These are phyloP conservation scores for Baccha elongata DNA, from an alignment of 2,888 invertebrate species.

Conservation along the genomic window DNA sequence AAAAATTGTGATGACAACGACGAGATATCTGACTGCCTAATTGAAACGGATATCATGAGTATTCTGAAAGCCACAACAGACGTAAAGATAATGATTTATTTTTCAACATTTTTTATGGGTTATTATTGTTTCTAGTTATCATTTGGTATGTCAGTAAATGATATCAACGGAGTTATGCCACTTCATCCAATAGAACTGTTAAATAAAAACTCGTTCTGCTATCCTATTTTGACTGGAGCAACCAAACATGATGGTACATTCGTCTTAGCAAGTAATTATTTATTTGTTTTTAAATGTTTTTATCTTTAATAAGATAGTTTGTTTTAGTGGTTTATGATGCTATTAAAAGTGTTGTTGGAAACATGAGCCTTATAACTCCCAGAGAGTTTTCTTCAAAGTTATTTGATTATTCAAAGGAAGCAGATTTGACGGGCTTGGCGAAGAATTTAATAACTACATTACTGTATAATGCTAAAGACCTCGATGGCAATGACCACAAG, in stretches of 20 bases:
- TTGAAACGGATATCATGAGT: slow-evolving; percentile 75
- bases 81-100: slow-evolving; percentile 65
- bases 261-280: slow-evolving; percentile 80
- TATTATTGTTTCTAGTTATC: slow-evolving; percentile 67
- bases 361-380: slow-evolving; percentile 72
- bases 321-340: slow-evolving; percentile 74
- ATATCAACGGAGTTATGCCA: slow-evolving; percentile 77
- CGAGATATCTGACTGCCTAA: slow-evolving; percentile 78
- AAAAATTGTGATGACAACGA: slow-evolving; percentile 68
- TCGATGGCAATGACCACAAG: slow-evolving; percentile 81
- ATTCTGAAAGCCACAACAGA: slow-evolving; percentile 74
- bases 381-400: slow-evolving; percentile 51
- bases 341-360: slow-evolving; percentile 53
- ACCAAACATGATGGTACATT: slow-evolving; percentile 83
- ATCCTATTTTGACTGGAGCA: slow-evolving; percentile 82
- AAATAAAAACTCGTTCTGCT: slow-evolving; percentile 72
- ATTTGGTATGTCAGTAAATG: slow-evolving; percentile 77
- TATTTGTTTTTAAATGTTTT: not conserved
- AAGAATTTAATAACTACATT: slow-evolving; percentile 81
- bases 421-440: slow-evolving; percentile 76
- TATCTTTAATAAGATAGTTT: not conserved
- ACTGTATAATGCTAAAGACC: slow-evolving; percentile 80
- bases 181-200: slow-evolving; percentile 55
- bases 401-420: slow-evolving; percentile 36
- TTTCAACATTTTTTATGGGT: not conserved